Evolutionary conservation across 2,888 invertebrate species (phyloP).

Genomic region (Odontocerum albicorne): DNA sequence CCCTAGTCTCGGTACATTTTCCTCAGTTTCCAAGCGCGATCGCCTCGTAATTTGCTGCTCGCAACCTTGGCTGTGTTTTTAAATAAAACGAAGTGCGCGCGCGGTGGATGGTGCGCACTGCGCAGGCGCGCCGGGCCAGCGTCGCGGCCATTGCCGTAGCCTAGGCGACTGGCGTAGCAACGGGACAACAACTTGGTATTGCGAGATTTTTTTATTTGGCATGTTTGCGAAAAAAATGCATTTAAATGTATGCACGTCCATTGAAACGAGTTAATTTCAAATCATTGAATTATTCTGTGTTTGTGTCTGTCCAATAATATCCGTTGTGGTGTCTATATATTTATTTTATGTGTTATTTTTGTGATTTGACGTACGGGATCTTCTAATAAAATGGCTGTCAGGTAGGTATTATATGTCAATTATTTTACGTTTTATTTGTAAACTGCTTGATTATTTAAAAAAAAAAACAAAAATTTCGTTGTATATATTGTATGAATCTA

Average conservation of each 20-base stretch:
- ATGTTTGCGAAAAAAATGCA: constrained; percentile 1
- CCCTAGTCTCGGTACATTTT: too few relatives aligned
- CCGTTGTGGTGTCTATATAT: constrained; percentile 5
- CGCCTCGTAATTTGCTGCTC: too few relatives aligned
- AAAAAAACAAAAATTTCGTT: too few relatives aligned
- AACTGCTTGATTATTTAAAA: background rate
- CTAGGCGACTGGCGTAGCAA: constrained; percentile 37
- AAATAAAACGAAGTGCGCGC: constrained; percentile 24
- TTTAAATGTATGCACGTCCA: background rate
- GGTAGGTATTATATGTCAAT: constrained; percentile 23
- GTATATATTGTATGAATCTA: too few relatives aligned
- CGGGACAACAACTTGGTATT: constrained; percentile 33
- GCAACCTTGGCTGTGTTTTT: background rate
- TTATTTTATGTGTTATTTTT: constrained; percentile 22
- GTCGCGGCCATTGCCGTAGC: constrained; percentile 33
- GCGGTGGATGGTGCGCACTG: too few relatives aligned
- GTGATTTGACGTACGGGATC: constrained; percentile 29
- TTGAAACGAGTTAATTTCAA: background rate
- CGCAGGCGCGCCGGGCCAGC: constrained; percentile 30
- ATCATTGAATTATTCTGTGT: background rate
- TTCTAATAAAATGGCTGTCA: constrained; percentile 33
- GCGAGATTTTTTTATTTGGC: background rate
- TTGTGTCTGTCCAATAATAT: background rate
- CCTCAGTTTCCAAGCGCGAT: too few relatives aligned
- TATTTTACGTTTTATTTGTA: too few relatives aligned